A percentile compares a stretch with the other conserved stretches of the same genome.
phyloP scores from a whole-genome alignment of 2,113 vertebrate species.

The Mormyrus iriodes region DNA sequence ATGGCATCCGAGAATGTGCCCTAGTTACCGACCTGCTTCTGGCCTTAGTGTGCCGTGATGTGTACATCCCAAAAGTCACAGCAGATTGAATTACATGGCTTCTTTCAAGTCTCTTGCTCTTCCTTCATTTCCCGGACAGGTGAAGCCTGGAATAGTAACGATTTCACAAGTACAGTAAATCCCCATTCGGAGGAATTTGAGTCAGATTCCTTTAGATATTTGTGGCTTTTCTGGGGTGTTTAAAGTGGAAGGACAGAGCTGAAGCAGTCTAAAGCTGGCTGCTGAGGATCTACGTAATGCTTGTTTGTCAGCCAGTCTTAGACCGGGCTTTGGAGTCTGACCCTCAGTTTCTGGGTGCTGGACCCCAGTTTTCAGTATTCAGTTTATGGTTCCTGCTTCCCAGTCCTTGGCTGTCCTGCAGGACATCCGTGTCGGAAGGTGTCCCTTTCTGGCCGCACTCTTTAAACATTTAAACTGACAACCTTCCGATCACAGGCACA shows the following conservation, averaged over 20 bases:
- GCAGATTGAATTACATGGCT: neutral
- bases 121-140: neutral
- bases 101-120: neutral
- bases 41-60: neutral
- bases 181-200: neutral
- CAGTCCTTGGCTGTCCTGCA: neutral
- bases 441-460: too few relatives aligned
- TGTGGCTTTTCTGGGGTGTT: neutral
- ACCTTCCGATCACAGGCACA: neutral
- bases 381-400: neutral
- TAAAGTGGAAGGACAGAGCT: neutral
- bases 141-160: neutral
- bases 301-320: neutral
- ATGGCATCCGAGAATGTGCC: neutral
- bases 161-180: neutral
- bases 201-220: neutral
- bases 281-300: neutral
- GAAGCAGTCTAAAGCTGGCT: neutral
- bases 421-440: neutral
- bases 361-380: neutral
- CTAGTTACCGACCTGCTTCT: neutral
- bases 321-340: neutral
- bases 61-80: neutral
- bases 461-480: neutral
- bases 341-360: neutral